Evolutionary conservation across 2,888 invertebrate genomes (phyloP), one percentile per base, ranked within the genome.

Genomic region (Unio delphinus): DNA sequence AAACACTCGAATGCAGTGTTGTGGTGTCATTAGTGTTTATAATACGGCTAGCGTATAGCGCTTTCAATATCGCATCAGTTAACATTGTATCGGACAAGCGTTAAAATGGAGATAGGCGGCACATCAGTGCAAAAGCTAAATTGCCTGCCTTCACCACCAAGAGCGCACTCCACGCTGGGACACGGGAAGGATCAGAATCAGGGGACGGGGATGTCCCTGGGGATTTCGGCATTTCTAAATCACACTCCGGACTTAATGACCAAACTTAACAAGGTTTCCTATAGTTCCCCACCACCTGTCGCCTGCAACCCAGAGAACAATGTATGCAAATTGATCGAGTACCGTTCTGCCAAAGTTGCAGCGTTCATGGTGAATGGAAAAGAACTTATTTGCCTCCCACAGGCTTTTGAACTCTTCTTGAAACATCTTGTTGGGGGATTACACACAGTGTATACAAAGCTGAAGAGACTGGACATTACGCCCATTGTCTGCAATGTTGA

Each of bases 401-500:
- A 99, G 92, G 99, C 99, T 55, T 99, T 99, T 91, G 99, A 99
- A 91, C 93, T 99, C 70, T 99, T 99, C 91, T 93, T 99, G 78
- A 99, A 99, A 91, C 98, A 99, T 91, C 93, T 99, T 87, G 99
- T 99, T 82, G 99, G 99, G 80, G 99, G 99, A 69, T 93, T 99
- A 90, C 99, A 99, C 92, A 99, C 99, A 76, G 99, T 99, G 89
- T 99, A 99, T 91, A 99, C 99, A 67, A 99, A 99, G 92, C 93
- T 99, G 87, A 99, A 99, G 93, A 94, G 99, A 86, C 93, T 99
- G 90, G 98, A 99, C 93, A 99, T 99, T 92, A 96, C 97, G 90
- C 98, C 98, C 82, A 93, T 99, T 87, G 98, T 99, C 89, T 99
- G 99, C 93, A 99, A 99, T 92, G 99, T 99, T 90, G 99, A 99